Percentiles rank a stretch among this genome's conserved stretches.
These are phyloP conservation scores for Apoda limacodes DNA, from an alignment of 2,888 invertebrate species.

Conservation along the genomic window DNA sequence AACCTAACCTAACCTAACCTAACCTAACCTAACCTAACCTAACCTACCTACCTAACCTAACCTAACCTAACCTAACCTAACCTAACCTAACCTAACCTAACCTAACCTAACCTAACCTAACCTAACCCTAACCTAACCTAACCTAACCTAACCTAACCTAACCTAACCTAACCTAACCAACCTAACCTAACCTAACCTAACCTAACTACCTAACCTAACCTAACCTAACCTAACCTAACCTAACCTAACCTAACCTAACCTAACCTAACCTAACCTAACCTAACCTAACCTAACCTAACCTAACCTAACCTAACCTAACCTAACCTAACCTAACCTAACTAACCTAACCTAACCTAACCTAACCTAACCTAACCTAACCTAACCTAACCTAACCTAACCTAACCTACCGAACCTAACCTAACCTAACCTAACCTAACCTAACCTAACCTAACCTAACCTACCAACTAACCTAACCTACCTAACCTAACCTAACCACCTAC, in stretches of 20 bases:
- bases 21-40: constrained; percentile 25
- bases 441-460: constrained; percentile 13
- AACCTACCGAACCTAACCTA: constrained; percentile 23
- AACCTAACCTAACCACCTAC: constrained; percentile 16
- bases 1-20: constrained; percentile 24
- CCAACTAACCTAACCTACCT: too few species aligned
- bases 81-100: constrained; percentile 23
- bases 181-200: constrained; percentile 22
- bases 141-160: constrained; percentile 23
- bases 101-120: constrained; percentile 22
- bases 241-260: constrained; percentile 25
- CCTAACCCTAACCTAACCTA: constrained; percentile 23
- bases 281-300: constrained; percentile 25
- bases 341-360: constrained; percentile 21
- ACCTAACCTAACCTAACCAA: constrained; percentile 22
- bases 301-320: constrained; percentile 24
- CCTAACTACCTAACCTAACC: constrained; percentile 25
- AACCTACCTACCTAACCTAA: constrained; percentile 24
- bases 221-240: constrained; percentile 25
- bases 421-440: constrained; percentile 22
- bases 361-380: constrained; percentile 20
- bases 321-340: constrained; percentile 20
- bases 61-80: constrained; percentile 24
- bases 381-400: constrained; percentile 22
- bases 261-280: constrained; percentile 25